Percentiles rank a stretch among this genome's conserved stretches.
These are phyloP conservation scores for Phenganax stokvisi DNA, from an alignment of 92 coral and sea anemone species.

Conservation along the genomic window DNA sequence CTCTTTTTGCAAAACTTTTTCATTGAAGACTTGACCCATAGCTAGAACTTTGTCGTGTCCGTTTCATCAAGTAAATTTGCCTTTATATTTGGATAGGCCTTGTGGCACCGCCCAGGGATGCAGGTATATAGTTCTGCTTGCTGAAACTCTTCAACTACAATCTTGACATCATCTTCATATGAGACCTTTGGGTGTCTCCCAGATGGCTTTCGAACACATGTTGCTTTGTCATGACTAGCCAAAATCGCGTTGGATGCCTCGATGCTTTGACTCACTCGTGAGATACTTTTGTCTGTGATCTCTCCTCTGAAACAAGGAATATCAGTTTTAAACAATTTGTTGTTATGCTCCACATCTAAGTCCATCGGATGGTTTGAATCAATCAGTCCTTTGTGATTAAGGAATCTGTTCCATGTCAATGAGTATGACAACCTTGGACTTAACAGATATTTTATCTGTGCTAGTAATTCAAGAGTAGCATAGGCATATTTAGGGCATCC, in stretches of 20 bases:
- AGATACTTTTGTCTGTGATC: background rate
- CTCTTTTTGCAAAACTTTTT: no score
- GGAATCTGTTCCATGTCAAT: slow-evolving; percentile 56
- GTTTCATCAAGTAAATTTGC: no score
- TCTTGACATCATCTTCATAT: background rate
- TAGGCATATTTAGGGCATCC: slow-evolving; percentile 55
- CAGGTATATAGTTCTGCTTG: no score
- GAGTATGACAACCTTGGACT: slow-evolving; percentile 53
- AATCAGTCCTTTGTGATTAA: slow-evolving; percentile 45
- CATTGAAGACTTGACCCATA: no score
- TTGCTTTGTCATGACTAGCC: background rate
- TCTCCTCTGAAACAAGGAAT: background rate
- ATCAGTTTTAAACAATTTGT: background rate
- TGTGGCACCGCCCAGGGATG: no score
- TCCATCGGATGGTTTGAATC: slow-evolving; percentile 53
- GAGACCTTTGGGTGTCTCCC: background rate
- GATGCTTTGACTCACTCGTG: background rate
- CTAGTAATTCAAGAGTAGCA: slow-evolving; percentile 44
- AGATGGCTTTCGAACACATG: slow-evolving; percentile 11
- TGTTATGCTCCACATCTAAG: background rate
- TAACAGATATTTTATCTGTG: slow-evolving; percentile 47
- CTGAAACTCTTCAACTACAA: background rate
- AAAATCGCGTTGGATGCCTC: background rate
- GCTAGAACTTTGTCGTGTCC: no score
- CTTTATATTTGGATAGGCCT: no score